Conservation (phyloP, 2,888 invertebrate species). For the Parascotia fuliginaria region DNA sequence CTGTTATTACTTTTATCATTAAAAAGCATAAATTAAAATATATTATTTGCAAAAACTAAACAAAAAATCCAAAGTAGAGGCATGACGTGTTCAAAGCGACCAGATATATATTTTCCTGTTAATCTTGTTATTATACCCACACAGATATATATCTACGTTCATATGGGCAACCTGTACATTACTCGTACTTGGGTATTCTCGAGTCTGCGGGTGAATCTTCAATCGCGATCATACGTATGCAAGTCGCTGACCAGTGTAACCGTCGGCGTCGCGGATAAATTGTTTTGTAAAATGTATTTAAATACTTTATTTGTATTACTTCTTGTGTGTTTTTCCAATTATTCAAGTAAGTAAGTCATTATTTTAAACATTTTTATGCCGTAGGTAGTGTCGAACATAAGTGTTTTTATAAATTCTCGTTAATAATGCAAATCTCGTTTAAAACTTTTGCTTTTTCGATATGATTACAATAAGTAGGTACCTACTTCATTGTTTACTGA, state of each 20-base stretch:
- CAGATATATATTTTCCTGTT: conserved; percentile 12
- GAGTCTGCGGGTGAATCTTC: neutral
- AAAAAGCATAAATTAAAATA: too few relatives aligned
- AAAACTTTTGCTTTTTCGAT: too few relatives aligned
- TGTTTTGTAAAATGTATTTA: conserved; percentile 14
- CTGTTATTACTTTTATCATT: too few relatives aligned
- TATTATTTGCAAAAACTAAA: neutral
- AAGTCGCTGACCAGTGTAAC: neutral
- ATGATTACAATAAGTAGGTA: too few relatives aligned
- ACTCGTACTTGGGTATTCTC: neutral
- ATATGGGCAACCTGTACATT: neutral
- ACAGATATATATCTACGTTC: neutral
- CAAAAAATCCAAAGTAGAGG: neutral
- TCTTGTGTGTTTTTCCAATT: conserved; percentile 13
- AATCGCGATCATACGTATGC: neutral
- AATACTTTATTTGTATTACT: conserved; percentile 19
- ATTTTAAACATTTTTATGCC: neutral
- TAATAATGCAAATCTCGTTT: too few relatives aligned
- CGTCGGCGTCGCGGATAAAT: neutral
- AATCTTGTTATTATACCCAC: conserved; percentile 1
- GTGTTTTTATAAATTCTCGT: neutral
- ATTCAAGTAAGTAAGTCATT: conserved; percentile 34
- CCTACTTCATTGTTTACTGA: too few relatives aligned
- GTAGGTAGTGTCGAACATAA: too few relatives aligned
- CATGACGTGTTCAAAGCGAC: neutral